Percentiles rank a stretch among this genome's conserved stretches.
phyloP scores from a whole-genome alignment of 2,888 invertebrate genomes.

The Toxonevra muliebris region DNA sequence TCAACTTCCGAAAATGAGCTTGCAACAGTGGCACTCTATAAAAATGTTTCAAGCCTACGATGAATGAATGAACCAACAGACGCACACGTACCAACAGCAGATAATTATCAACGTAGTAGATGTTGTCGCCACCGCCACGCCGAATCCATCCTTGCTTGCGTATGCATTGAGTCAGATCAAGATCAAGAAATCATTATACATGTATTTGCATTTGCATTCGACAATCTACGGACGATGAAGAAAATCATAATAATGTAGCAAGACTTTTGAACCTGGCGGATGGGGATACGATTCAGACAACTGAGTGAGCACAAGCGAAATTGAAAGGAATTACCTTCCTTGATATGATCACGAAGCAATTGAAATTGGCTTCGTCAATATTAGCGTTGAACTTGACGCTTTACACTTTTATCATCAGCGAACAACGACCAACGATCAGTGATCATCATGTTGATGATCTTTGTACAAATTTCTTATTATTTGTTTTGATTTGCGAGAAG shows the following conservation, averaged over 20 bases:
- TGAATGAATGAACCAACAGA: constrained; percentile 9
- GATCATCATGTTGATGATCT: constrained; percentile 18
- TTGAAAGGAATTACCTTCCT: constrained; percentile 45
- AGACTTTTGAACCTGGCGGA: constrained; percentile 42
- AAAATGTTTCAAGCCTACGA: constrained; percentile 16
- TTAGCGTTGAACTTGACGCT: constrained; percentile 35
- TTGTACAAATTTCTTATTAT: constrained; percentile 22
- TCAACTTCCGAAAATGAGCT: constrained; percentile 40
- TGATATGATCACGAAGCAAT: constrained; percentile 32
- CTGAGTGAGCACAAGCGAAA: constrained; percentile 34
- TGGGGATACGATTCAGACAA: constrained; percentile 7
- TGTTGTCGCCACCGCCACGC: too few species aligned
- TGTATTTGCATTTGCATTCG: constrained; percentile 2
- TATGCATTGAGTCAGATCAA: constrained; percentile 9
- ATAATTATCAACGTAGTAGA: constrained; percentile 6
- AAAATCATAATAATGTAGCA: constrained; percentile 32
- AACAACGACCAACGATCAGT: background rate
- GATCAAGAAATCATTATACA: constrained; percentile 26
- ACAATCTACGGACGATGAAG: background rate
- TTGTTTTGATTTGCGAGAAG: constrained; percentile 12
- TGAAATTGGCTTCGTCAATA: constrained; percentile 17
- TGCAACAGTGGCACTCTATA: constrained; percentile 13
- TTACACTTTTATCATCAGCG: background rate
- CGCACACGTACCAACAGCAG: constrained; percentile 30
- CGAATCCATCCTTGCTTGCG: too few species aligned